These are phyloP conservation scores for Mamestra configurata DNA, from an alignment of 1,140 invertebrate genomes.

Conservation along the genomic window DNA sequence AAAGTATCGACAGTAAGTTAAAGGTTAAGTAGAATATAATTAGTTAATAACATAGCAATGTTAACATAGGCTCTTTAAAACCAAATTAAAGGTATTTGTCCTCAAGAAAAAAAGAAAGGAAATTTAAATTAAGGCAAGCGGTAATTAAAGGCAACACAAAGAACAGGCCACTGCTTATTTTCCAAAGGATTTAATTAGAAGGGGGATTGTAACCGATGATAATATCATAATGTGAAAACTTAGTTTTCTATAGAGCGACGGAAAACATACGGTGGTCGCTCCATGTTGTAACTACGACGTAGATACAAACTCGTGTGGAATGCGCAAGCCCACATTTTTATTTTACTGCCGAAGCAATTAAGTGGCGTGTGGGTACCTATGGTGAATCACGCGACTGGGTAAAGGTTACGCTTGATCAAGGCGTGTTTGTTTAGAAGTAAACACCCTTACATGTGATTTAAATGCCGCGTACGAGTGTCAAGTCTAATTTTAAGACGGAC, in stretches of 20 bases:
- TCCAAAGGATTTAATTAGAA: neutral
- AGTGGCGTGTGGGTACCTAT: neutral
- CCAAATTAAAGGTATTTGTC: neutral
- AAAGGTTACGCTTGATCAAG: neutral
- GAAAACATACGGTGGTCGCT: neutral
- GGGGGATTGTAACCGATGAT: neutral
- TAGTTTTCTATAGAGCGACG: neutral
- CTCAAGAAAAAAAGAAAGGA: neutral
- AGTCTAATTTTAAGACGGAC: too few relatives aligned
- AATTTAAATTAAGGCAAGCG: neutral
- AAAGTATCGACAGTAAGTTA: neutral
- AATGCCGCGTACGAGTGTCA: neutral
- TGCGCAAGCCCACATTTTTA: neutral
- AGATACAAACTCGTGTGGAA: neutral
- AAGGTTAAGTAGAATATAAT: neutral
- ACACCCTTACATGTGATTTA: neutral
- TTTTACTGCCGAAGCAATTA: neutral
- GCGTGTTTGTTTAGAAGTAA: neutral
- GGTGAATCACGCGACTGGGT: neutral
- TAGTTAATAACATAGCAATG: neutral
- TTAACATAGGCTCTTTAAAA: neutral
- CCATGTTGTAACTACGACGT: neutral
- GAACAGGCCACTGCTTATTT: neutral
- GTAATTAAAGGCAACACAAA: constrained; percentile 2
- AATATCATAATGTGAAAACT: neutral